These are phyloP conservation scores for Ceratitis capitata DNA, from an alignment of 1,140 invertebrate genomes.

Conservation along the genomic window DNA sequence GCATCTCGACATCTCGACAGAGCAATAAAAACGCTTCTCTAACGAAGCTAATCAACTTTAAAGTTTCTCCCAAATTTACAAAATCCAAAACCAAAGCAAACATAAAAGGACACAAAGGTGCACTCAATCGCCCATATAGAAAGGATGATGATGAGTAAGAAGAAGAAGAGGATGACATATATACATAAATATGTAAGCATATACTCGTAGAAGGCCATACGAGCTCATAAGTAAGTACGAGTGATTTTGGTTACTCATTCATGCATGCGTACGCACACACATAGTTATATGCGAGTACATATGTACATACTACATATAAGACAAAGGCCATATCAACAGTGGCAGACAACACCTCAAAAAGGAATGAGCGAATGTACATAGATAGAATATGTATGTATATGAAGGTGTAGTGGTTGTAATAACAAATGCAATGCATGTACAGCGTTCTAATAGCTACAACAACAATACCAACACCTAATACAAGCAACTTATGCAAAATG, in stretches of 20 bases:
- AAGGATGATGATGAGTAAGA: no score
- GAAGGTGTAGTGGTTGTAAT: neutral
- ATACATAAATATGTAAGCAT: neutral
- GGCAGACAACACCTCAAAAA: neutral
- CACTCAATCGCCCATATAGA: neutral
- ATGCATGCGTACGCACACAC: neutral
- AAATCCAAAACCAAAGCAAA: constrained; percentile 11
- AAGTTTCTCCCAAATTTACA: constrained; percentile 14
- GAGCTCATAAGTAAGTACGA: no score
- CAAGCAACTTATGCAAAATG: constrained; percentile 3
- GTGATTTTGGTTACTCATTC: no score
- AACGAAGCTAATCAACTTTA: constrained; percentile 32
- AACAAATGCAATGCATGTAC: neutral
- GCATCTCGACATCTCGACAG: neutral
- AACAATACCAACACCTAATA: neutral
- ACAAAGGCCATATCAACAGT: neutral
- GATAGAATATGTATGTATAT: neutral
- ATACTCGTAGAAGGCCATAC: no score
- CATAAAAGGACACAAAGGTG: constrained; percentile 5
- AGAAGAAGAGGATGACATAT: no score
- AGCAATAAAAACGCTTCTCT: neutral
- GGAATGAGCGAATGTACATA: neutral
- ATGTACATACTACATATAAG: neutral
- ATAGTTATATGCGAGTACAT: neutral
- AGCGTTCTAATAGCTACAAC: constrained; percentile 5